A percentile compares a stretch with the other conserved stretches of the same genome.
Conservation (phyloP, 1,140 invertebrate genomes). For the Xylocopa sonorina region DNA sequence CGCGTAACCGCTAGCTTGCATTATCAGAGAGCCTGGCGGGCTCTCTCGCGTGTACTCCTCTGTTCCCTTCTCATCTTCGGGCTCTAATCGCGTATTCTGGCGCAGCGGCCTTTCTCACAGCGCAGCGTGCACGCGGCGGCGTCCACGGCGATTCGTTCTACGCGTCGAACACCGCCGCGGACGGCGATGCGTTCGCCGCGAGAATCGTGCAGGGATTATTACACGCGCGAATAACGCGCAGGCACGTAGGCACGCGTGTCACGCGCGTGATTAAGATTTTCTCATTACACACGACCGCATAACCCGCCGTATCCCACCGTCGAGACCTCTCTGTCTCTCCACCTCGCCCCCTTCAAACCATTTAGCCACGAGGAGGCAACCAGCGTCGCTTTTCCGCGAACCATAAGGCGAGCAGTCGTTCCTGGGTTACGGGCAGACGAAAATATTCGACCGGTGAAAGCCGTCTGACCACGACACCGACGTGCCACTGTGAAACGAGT, state of each 20-base stretch:
- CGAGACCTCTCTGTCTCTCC: not conserved
- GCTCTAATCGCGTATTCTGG: conserved; percentile 49
- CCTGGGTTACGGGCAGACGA: conserved; percentile 17
- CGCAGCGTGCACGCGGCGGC: conserved; percentile 13
- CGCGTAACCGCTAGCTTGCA: conserved; percentile 32
- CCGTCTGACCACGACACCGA: conserved; percentile 5
- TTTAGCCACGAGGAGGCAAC: conserved; percentile 14
- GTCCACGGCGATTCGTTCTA: conserved; percentile 59
- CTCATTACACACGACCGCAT: conserved; percentile 39
- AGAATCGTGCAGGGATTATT: conserved; percentile 49
- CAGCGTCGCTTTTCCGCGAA: conserved; percentile 22
- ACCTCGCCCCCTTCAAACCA: not conserved
- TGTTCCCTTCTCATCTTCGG: conserved; percentile 39
- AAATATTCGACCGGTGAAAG: conserved; percentile 53
- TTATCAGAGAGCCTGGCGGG: conserved; percentile 39
- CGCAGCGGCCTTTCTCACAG: conserved; percentile 66
- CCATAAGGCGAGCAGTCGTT: conserved; percentile 17
- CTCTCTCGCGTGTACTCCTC: conserved; percentile 30
- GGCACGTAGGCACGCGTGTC: conserved; percentile 51
- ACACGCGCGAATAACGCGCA: conserved; percentile 46
- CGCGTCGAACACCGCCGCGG: conserved; percentile 46
- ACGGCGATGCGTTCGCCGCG: conserved; percentile 6
- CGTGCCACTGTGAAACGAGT: conserved; percentile 13
- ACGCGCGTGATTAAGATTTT: conserved; percentile 59
- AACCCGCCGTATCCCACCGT: conserved; percentile 30